Conservation (phyloP, 2,888 invertebrate species). For the Coleophora deauratella region DNA sequence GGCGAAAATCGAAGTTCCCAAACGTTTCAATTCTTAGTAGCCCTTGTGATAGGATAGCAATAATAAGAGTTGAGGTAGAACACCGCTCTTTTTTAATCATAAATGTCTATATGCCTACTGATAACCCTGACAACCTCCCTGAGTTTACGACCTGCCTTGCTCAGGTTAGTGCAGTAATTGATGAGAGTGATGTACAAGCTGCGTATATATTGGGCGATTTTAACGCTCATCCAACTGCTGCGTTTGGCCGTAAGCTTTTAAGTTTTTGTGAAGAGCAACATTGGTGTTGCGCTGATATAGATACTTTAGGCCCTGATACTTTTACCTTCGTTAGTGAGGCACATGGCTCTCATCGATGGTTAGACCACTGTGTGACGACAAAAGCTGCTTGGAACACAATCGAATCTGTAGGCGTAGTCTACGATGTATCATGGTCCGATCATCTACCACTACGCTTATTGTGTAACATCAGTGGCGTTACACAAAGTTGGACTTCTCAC, state of each 20-base stretch:
- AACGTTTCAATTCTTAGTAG: no score
- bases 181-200: background rate
- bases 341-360: background rate
- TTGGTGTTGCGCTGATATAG: background rate
- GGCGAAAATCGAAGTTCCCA: no score
- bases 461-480: background rate
- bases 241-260: background rate
- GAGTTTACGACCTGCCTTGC: background rate
- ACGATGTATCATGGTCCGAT: background rate
- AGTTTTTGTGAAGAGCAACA: background rate
- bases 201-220: background rate
- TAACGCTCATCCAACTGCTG: background rate
- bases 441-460: background rate
- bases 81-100: background rate
- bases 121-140: background rate
- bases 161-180: background rate
- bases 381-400: background rate
- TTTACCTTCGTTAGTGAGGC: background rate
- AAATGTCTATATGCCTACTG: background rate
- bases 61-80: background rate
- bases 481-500: no score
- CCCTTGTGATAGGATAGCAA: background rate
- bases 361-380: background rate
- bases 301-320: background rate
- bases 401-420: background rate